These are phyloP conservation scores for Diadophis punctatus DNA, from an alignment of 2,113 vertebrate species.

Conservation along the genomic window DNA sequence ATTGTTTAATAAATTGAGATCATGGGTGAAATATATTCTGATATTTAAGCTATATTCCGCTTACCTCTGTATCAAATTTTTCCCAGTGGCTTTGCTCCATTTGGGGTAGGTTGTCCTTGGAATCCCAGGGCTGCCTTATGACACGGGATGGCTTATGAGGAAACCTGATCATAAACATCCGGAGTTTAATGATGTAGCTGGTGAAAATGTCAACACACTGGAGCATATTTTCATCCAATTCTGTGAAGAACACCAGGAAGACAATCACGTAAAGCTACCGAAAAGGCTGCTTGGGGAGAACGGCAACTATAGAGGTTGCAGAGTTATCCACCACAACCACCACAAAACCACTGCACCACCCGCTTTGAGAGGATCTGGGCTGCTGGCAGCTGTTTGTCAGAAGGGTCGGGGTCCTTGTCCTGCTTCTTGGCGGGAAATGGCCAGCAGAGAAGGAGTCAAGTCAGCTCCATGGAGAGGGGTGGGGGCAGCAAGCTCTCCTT, in stretches of 20 bases:
- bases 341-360: background rate
- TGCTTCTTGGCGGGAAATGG: background rate
- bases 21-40: background rate
- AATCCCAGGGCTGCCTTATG: background rate
- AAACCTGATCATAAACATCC: conserved; percentile 84
- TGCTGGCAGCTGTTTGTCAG: background rate
- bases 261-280: background rate
- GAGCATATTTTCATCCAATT: conserved; percentile 71
- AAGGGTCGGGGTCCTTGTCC: background rate
- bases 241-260: conserved; percentile 61
- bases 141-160: conserved; percentile 58
- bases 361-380: background rate
- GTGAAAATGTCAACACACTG: conserved; percentile 78
- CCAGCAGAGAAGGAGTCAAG: background rate
- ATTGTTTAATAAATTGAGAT: background rate
- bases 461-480: background rate
- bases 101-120: conserved; percentile 40
- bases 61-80: conserved; percentile 69
- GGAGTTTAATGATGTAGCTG: conserved; percentile 79
- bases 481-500: background rate
- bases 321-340: no score
- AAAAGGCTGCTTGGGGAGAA: background rate
- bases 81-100: conserved; percentile 66
- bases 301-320: no score
- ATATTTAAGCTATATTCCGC: rapidly evolving